These are phyloP conservation scores for Phasianus colchicus DNA, from an alignment of 2,113 vertebrate species.

Conservation along the genomic window DNA sequence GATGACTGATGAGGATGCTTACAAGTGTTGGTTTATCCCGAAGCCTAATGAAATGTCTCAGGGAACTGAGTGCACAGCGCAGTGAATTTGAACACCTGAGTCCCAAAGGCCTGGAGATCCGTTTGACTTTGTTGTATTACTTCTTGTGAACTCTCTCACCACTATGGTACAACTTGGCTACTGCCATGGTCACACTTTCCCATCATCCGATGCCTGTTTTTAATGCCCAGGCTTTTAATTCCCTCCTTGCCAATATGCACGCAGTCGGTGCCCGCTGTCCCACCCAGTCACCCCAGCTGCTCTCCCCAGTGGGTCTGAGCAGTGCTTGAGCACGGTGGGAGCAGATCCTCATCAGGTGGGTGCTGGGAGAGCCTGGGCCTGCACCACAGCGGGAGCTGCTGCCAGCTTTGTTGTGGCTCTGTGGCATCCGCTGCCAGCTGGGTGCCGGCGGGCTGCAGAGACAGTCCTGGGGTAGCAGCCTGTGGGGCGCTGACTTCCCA, in stretches of 20 bases:
- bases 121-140: not conserved
- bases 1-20: not conserved
- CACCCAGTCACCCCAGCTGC: not conserved
- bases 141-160: not conserved
- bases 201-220: not conserved
- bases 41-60: not conserved
- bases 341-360: too few relatives aligned
- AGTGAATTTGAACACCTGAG: not conserved
- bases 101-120: not conserved
- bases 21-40: not conserved
- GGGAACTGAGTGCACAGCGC: not conserved
- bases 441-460: constrained; percentile 6
- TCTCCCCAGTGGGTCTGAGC: not conserved
- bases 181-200: not conserved
- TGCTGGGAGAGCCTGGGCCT: not conserved
- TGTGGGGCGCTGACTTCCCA: constrained; percentile 7
- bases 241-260: not conserved
- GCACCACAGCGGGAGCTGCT: not conserved
- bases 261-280: not conserved
- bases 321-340: not conserved
- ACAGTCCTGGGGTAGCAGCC: constrained; percentile 4
- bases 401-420: constrained; percentile 8
- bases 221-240: not conserved
- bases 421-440: constrained; percentile 11
- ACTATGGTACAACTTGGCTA: not conserved